These are phyloP conservation scores for Epinotia nisella DNA, from an alignment of 2,888 invertebrate species.

Conservation along the genomic window DNA sequence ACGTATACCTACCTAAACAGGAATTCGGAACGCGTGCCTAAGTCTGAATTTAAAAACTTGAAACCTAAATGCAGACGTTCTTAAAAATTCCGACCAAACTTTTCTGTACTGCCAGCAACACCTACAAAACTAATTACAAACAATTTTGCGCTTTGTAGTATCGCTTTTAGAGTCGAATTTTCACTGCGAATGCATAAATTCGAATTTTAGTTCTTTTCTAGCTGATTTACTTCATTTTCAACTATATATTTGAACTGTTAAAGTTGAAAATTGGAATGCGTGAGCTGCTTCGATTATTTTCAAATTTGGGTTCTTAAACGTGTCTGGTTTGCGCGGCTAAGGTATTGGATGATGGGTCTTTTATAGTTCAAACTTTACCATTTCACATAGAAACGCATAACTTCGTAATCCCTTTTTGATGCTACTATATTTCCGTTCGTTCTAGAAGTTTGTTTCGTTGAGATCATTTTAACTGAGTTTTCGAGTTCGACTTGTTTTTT, in stretches of 20 bases:
- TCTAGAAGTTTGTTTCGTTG: not conserved
- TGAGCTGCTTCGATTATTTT: slow-evolving; percentile 27
- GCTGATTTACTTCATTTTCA: slow-evolving; percentile 10
- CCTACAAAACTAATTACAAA: not conserved
- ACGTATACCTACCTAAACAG: not conserved
- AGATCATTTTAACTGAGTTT: not conserved
- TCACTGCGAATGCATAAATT: not conserved
- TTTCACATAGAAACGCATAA: slow-evolving; percentile 3
- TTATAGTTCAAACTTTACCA: slow-evolving; percentile 28
- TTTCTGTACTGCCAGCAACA: slow-evolving; percentile 26
- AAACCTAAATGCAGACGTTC: slow-evolving; percentile 27
- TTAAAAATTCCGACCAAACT: slow-evolving; percentile 28
- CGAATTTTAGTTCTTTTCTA: not conserved
- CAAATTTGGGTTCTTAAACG: slow-evolving; percentile 38
- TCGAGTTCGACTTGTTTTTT: not conserved
- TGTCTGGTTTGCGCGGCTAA: slow-evolving; percentile 24
- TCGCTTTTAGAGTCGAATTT: slow-evolving; percentile 11
- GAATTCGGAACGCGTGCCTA: slow-evolving; percentile 4
- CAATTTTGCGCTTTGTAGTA: slow-evolving; percentile 7
- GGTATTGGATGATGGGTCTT: slow-evolving; percentile 30
- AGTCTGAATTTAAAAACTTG: slow-evolving; percentile 35
- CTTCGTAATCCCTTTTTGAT: not conserved
- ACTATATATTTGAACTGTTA: slow-evolving; percentile 6
- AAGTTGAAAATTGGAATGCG: slow-evolving; percentile 14
- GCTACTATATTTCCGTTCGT: not conserved